Evolutionary conservation across 1,140 invertebrate species (phyloP), one percentile per base, ranked within the genome.

Genomic region (Philotrypesis tridentata): DNA sequence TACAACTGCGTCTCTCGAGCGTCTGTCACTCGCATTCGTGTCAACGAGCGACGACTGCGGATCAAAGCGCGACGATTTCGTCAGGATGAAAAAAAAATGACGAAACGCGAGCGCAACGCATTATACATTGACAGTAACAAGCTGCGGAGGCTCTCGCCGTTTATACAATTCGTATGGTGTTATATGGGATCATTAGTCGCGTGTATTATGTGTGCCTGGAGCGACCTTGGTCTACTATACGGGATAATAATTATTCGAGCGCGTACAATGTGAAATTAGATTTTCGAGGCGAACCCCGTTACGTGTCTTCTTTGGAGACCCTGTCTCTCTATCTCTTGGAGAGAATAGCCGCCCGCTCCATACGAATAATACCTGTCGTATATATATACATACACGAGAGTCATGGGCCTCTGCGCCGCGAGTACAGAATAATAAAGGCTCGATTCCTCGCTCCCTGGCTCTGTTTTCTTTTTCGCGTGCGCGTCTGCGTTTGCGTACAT

Each of bases 251-350:
- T 70, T 72, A 72, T 23, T 11, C 31, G 14, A 40, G 33, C 43
- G 48, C 27, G 65, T 68, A 27, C 68, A 17, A 8, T 23, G 11
- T 21, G 21, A 61, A 61, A 79, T 79, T 79, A 70, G 75, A 78
- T 43, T 78, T 68, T 78, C 25, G 60, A 29, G 4, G 74, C 33
- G n/a, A 21, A 12, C 25, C 23, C 33, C 61, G 61, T 43, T 55
- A 68, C n/a, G 33, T 37, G 33, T 12, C 5, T 65, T 27, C 23
- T 65, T 55, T 65, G 27, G n/a, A n/a, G n/a, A 27, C 63, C 27
- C 61, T 65, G 25, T 17, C 48, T 55, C 40, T 23, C 61, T 14
- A 9, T 63, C 61, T 6, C 61, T 37, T n/a, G n/a, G 14, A 29
- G 43, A 60, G n/a, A 25, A 37, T 12, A 3, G 25, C 17, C 0